These are phyloP conservation scores for Seriola rivoliana DNA, from an alignment of 2,113 vertebrate genomes.

Conservation along the genomic window DNA sequence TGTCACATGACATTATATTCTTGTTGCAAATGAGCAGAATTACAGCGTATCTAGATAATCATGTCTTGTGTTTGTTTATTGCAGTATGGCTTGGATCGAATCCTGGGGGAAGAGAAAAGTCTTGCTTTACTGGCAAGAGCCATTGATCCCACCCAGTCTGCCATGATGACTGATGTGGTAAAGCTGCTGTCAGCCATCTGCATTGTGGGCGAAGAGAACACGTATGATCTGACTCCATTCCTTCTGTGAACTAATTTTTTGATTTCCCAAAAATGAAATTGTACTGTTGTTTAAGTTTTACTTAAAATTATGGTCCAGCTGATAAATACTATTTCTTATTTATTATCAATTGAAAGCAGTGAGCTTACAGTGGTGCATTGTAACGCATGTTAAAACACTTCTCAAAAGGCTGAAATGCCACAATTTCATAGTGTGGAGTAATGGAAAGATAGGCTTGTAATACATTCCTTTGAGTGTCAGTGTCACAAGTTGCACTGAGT, in stretches of 20 bases:
- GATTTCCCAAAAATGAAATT: background rate
- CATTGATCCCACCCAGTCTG: conserved; percentile 91
- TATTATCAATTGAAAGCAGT: background rate
- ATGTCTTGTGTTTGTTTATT: conserved; percentile 50
- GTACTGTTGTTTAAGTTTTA: background rate
- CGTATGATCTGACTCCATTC: conserved; percentile 83
- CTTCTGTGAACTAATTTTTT: conserved; percentile 3
- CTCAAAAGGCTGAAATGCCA: background rate
- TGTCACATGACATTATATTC: background rate
- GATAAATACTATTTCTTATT: background rate
- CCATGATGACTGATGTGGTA: conserved; percentile 96
- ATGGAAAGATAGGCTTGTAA: background rate
- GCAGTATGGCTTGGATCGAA: conserved; percentile 96
- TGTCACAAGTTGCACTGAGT: background rate
- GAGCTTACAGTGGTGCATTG: background rate
- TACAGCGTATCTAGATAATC: conserved; percentile 3
- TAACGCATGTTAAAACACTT: background rate
- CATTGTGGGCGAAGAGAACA: conserved; percentile 97
- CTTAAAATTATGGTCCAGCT: background rate
- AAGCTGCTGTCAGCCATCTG: conserved; percentile 98
- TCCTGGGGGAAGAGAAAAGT: conserved; percentile 94
- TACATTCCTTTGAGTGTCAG: background rate
- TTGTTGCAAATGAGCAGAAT: conserved; percentile 25
- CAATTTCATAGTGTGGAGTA: background rate
- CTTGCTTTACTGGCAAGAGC: conserved; percentile 91